phyloP scores from a whole-genome alignment of 2,888 invertebrate genomes.

The Tenodera sinensis region DNA sequence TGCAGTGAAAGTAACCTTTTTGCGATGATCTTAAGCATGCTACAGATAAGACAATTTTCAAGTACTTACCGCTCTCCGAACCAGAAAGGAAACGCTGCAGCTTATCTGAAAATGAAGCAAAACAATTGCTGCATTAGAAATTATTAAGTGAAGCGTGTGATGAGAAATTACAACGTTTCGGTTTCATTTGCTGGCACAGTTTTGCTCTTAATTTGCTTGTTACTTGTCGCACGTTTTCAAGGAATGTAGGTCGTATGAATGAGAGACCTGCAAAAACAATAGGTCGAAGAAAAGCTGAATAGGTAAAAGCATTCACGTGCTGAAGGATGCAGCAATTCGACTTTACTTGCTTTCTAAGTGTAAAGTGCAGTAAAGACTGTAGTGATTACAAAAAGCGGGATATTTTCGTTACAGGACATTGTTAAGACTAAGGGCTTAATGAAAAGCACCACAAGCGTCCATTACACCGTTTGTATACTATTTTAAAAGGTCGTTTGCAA shows the following conservation, averaged over 20 bases:
- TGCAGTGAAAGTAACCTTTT: not conserved
- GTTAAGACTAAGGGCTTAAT: too few species aligned
- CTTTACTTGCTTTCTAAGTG: not conserved
- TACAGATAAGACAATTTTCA: not conserved
- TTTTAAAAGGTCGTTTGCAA: too few species aligned
- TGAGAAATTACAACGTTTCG: not conserved
- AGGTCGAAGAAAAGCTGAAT: not conserved
- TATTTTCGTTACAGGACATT: not conserved
- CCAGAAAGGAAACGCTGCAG: not conserved
- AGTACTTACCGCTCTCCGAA: not conserved
- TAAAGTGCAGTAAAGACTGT: not conserved
- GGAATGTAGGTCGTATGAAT: not conserved
- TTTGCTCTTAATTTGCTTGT: not conserved
- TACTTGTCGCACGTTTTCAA: not conserved
- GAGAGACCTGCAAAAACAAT: not conserved
- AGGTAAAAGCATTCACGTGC: not conserved
- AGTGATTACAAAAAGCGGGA: not conserved
- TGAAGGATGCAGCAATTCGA: not conserved
- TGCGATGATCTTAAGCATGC: not conserved
- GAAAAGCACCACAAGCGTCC: too few species aligned
- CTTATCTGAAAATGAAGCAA: not conserved
- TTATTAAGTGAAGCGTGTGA: not conserved
- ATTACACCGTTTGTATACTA: too few species aligned
- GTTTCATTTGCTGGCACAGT: not conserved
- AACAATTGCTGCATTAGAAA: not conserved